A percentile compares a stretch with the other conserved stretches of the same genome.
Evolutionary conservation across 2,888 invertebrate genomes (phyloP).

Genomic region (Dusona sp.): DNA sequence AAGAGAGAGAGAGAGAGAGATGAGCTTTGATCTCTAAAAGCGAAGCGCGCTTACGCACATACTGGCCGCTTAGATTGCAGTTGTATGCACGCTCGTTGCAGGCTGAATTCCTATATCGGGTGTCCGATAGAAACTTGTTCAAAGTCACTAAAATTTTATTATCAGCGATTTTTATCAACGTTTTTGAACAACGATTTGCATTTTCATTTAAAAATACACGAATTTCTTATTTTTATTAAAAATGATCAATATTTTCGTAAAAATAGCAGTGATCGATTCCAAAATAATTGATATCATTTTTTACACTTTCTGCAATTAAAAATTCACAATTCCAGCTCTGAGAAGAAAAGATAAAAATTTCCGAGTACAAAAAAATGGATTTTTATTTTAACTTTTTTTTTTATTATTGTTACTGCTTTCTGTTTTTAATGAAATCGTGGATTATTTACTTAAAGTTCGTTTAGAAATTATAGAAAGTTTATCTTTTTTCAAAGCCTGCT

Average conservation of each 20-base stretch:
- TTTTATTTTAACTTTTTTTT: too few relatives aligned
- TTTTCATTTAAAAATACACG: too few relatives aligned
- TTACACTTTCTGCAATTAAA: too few relatives aligned
- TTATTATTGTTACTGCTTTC: too few relatives aligned
- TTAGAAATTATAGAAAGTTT: background rate
- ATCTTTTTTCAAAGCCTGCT: background rate
- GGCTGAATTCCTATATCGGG: background rate
- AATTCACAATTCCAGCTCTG: too few relatives aligned
- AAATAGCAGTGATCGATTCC: too few relatives aligned
- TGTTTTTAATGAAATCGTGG: too few relatives aligned
- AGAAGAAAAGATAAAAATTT: too few relatives aligned
- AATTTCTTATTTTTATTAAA: too few relatives aligned
- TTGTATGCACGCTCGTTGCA: background rate
- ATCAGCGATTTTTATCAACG: background rate
- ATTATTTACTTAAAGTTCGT: background rate
- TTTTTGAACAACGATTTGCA: background rate
- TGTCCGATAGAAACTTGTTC: background rate
- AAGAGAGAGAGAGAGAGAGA: background rate
- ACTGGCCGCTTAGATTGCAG: slow-evolving; percentile 3
- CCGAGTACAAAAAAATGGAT: too few relatives aligned
- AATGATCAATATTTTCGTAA: too few relatives aligned
- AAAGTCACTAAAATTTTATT: background rate
- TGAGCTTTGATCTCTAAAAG: slow-evolving; percentile 42
- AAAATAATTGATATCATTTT: too few relatives aligned
- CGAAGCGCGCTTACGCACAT: slow-evolving; percentile 13